A percentile compares a stretch with the other conserved stretches of the same genome.
Evolutionary conservation across 1,140 invertebrate genomes (phyloP).

Genomic region (Spodoptera litura): DNA sequence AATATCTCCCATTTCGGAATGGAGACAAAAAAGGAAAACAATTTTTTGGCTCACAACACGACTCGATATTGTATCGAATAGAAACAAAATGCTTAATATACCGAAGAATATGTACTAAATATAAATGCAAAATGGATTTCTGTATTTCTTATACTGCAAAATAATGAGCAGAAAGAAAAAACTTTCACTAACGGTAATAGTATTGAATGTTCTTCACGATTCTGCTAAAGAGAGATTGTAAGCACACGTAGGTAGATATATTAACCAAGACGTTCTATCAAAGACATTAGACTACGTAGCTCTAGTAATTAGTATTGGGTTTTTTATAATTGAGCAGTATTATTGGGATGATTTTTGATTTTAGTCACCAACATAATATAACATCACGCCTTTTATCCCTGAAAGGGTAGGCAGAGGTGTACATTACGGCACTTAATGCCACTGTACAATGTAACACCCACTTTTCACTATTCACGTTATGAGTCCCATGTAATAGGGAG

Average conservation of each 20-base stretch:
- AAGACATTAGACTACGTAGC: background rate
- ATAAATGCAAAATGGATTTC: constrained; percentile 5
- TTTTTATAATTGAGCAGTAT: too few species aligned
- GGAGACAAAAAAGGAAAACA: background rate
- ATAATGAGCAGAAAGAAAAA: background rate
- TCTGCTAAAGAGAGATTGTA: background rate
- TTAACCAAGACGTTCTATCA: background rate
- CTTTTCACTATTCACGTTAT: too few species aligned
- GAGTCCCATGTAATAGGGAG: too few species aligned
- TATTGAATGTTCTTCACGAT: too few species aligned
- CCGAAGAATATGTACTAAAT: background rate
- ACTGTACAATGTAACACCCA: too few species aligned
- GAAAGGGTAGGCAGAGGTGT: too few species aligned
- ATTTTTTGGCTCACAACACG: background rate
- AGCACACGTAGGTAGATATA: background rate
- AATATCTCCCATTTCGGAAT: background rate
- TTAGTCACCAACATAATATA: too few species aligned
- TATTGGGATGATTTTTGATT: too few species aligned
- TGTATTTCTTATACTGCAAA: background rate
- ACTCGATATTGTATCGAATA: background rate
- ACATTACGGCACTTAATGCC: too few species aligned
- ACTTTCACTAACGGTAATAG: too few species aligned
- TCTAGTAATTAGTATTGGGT: too few species aligned
- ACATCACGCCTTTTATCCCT: too few species aligned
- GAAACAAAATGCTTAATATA: background rate